Conservation (phyloP, 2,797 vertebrate genomes). For the Malurus leucopterus region DNA sequence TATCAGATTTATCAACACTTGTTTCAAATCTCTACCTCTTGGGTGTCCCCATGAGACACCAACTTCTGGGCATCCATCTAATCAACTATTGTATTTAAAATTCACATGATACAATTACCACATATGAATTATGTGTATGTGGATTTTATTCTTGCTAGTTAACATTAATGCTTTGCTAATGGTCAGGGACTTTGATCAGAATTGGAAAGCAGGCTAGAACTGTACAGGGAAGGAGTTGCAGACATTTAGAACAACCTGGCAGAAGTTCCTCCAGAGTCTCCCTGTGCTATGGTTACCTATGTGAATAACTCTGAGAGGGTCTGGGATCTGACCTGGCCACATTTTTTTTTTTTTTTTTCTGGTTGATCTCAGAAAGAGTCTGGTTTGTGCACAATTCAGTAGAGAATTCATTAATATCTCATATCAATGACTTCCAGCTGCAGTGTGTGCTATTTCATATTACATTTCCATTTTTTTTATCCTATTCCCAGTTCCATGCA, state of each 20-base stretch:
- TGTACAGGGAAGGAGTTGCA: neutral
- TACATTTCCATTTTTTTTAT: neutral
- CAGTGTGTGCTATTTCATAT: neutral
- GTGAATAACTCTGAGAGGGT: neutral
- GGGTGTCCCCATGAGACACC: neutral
- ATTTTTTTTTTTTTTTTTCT: neutral
- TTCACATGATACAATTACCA: too few species aligned
- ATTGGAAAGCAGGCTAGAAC: neutral
- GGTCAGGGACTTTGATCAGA: neutral
- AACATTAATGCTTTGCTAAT: neutral
- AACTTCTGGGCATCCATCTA: neutral
- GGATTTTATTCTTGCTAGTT: neutral
- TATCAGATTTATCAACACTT: neutral
- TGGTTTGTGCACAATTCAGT: neutral
- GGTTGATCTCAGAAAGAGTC: neutral
- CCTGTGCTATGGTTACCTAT: neutral
- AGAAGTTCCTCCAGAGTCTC: neutral
- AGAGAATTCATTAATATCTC: neutral
- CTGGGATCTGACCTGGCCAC: neutral
- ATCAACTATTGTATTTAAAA: accelerated
- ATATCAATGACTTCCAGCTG: neutral
- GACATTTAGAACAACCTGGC: neutral
- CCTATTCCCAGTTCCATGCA: neutral
- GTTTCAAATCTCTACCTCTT: neutral
- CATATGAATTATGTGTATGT: neutral